Conservation (phyloP, 2,888 invertebrate genomes). For the Pseudolycoriella hygida region DNA sequence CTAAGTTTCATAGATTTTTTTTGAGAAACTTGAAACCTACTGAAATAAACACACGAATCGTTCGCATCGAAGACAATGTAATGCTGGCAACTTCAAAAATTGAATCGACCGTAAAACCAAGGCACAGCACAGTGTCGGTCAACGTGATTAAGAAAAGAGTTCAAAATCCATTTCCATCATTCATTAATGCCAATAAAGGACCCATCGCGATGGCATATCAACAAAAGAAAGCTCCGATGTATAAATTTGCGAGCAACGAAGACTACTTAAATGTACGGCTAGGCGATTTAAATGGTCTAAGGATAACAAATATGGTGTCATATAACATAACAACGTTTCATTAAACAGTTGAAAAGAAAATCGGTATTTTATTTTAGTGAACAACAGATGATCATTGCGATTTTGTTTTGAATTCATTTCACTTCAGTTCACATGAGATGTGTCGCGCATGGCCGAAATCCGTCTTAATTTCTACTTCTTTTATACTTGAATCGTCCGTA, state of each 20-base stretch:
- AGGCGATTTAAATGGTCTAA: conserved; percentile 8
- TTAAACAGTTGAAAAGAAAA: too few relatives aligned
- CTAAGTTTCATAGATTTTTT: conserved; percentile 69
- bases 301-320: conserved; percentile 9
- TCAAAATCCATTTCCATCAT: conserved; percentile 19
- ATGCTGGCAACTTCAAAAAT: too few relatives aligned
- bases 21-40: conserved; percentile 43
- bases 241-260: background rate
- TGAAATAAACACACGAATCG: conserved; percentile 54
- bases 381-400: too few relatives aligned
- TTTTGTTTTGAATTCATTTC: too few relatives aligned
- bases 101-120: too few relatives aligned
- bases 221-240: background rate
- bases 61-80: conserved; percentile 31
- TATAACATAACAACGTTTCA: conserved; percentile 6
- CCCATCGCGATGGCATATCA: too few relatives aligned
- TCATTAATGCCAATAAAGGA: too few relatives aligned
- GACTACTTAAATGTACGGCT: conserved; percentile 3
- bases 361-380: too few relatives aligned
- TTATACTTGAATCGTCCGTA: too few relatives aligned
- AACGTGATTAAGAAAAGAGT: conserved; percentile 18
- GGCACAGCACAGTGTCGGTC: background rate
- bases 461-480: too few relatives aligned
- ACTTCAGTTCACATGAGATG: too few relatives aligned
- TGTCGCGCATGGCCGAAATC: too few relatives aligned